Conservation (phyloP, 2,888 invertebrate species). For the Caenorhabditis doughertyi region DNA sequence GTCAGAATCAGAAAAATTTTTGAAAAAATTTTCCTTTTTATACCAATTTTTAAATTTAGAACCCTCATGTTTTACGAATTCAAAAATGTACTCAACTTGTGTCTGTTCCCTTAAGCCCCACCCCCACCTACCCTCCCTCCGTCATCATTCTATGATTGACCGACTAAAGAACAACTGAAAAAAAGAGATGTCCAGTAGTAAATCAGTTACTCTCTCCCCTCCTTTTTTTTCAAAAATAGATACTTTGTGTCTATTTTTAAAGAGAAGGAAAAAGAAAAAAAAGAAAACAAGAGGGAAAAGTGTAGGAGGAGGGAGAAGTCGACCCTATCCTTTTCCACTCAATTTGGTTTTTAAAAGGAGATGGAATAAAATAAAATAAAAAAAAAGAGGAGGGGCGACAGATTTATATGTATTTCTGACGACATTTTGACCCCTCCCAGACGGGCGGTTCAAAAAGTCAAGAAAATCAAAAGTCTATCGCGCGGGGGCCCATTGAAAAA, state of each 20-base stretch:
- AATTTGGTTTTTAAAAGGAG: conserved; percentile 4
- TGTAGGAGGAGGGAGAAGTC: neutral
- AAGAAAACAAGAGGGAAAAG: neutral
- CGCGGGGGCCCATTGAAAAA: too few species aligned
- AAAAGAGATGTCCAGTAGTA: neutral
- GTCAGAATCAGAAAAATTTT: too few species aligned
- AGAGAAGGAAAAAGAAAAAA: neutral
- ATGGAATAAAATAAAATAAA: neutral
- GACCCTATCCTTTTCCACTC: neutral
- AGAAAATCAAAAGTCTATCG: too few species aligned
- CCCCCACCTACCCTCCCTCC: too few species aligned
- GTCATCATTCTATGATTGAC: neutral
- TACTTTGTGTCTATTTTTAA: neutral
- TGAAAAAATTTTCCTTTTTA: too few species aligned
- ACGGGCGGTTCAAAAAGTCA: too few species aligned
- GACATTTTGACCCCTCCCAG: too few species aligned
- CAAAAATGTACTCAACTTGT: too few species aligned
- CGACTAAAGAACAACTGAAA: neutral
- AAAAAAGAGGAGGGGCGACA: neutral
- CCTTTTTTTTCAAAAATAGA: neutral
- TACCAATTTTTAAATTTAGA: too few species aligned
- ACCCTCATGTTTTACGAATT: too few species aligned
- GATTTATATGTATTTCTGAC: neutral
- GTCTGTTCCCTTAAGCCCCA: too few species aligned
- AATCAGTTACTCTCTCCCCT: neutral